phyloP scores from a whole-genome alignment of 2,888 invertebrate species.

The Netelia fuscicornis region DNA sequence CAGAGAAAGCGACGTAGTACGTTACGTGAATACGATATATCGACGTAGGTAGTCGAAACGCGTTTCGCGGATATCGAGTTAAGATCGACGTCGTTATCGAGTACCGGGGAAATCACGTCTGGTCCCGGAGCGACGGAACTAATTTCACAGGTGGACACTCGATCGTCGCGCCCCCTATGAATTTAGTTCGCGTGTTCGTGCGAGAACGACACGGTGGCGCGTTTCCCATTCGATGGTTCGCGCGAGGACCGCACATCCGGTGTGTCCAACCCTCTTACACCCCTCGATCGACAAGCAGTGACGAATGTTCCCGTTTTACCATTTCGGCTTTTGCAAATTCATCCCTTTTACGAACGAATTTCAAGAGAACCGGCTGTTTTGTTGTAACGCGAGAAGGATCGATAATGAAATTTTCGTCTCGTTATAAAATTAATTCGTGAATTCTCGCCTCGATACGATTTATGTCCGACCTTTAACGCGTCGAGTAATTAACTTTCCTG shows the following conservation, averaged over 20 bases:
- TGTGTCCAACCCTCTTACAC: constrained; percentile 27
- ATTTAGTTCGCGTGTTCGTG: constrained; percentile 19
- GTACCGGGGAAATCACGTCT: constrained; percentile 63
- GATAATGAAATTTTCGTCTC: no score
- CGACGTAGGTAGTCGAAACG: constrained; percentile 25
- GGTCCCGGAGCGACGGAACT: constrained; percentile 67
- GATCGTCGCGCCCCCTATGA: constrained; percentile 44
- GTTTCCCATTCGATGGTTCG: constrained; percentile 55
- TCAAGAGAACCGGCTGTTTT: constrained; percentile 41
- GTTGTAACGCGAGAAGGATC: not conserved
- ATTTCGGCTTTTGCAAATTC: constrained; percentile 17
- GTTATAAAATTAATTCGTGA: no score
- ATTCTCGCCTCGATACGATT: not conserved
- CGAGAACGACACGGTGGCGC: constrained; percentile 26
- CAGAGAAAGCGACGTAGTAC: not conserved
- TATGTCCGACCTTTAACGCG: not conserved
- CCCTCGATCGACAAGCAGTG: constrained; percentile 55
- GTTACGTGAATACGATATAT: not conserved
- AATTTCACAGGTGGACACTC: constrained; percentile 69
- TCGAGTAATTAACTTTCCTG: constrained; percentile 67
- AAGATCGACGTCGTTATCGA: constrained; percentile 67
- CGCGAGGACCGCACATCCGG: constrained; percentile 49
- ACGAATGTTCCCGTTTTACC: constrained; percentile 63
- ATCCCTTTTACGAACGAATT: not conserved
- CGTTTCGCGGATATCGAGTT: constrained; percentile 64